These are phyloP conservation scores for Trachymyrmex cornetzi DNA, from an alignment of 1,140 invertebrate genomes.

Conservation along the genomic window DNA sequence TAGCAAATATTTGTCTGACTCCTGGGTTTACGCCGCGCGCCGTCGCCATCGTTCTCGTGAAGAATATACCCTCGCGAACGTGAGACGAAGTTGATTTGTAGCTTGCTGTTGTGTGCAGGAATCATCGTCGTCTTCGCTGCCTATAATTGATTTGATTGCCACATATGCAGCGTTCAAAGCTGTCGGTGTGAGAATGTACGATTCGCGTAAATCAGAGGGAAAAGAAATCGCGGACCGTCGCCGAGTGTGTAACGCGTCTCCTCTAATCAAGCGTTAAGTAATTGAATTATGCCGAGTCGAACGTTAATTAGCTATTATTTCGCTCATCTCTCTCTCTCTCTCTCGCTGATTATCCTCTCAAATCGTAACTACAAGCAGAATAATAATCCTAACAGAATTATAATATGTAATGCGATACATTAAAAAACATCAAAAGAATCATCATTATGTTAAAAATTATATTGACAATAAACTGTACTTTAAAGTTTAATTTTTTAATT, in stretches of 20 bases:
- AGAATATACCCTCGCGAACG: not conserved
- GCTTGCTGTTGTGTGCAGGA: not conserved
- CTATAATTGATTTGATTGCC: slow-evolving; percentile 63
- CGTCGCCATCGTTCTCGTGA: not conserved
- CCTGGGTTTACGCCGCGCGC: not conserved
- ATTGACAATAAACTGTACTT: not conserved
- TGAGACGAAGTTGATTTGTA: slow-evolving; percentile 31
- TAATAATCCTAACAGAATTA: not conserved
- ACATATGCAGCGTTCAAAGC: slow-evolving; percentile 38
- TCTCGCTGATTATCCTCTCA: not conserved
- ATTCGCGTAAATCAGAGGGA: slow-evolving; percentile 32
- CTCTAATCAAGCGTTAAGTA: slow-evolving; percentile 49
- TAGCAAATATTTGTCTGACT: slow-evolving; percentile 30
- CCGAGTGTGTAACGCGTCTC: not conserved
- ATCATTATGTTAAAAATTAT: not conserved
- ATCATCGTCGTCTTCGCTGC: not conserved
- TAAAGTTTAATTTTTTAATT: not conserved
- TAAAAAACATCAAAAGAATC: not conserved
- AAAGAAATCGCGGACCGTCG: slow-evolving; percentile 39
- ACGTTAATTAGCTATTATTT: slow-evolving; percentile 21
- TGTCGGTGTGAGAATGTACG: not conserved
- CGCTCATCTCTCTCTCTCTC: too few species aligned
- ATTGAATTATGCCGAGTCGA: slow-evolving; percentile 34
- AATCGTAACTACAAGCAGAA: not conserved
- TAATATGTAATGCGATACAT: not conserved